Evolutionary conservation across 2,113 vertebrate genomes (phyloP), one percentile per base, ranked within the genome.

Genomic region (Peromyscus californicus): DNA sequence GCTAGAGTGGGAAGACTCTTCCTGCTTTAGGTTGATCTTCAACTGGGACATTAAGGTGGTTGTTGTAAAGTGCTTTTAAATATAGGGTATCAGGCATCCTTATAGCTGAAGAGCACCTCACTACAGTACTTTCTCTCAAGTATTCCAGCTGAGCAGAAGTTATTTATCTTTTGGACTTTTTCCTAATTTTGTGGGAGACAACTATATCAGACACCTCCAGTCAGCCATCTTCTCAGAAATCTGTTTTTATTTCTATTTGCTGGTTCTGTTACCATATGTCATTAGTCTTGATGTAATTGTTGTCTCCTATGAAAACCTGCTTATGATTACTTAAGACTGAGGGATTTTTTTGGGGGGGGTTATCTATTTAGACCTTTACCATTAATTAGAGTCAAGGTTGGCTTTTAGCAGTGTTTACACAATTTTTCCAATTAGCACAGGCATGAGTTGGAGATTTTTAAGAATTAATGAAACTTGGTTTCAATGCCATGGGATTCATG

Each of bases 371-470:
- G 10, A 89, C 31, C 36, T 95, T 74, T 5, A 70, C 42, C 72
- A 79, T 48, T 84, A 84, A 93, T 39, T 91, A 29, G 67, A 91
- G 67, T 95, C 21, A 87, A 80, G 24, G 67, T 79, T 84, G 42
- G 13, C 31, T 97, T 96, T 98, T 87, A 89, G 42, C n/a, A 87
- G 33, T 93, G 72, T 94, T 97, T 96, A 92, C 7, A 94, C 36
- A 54, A 48, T 90, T 59, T 89, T 17, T 42, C 39, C 78, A 94
- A 16, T 87, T 89, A 94, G 33, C 31, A 89, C 7, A 72, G n/a
- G 54, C 96, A 45, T 79, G 93, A 21, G 92, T 86, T 92, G 65
- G 85, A 90, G 19, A n/a, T 91, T 45, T 85, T 11, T 78, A 84
- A 87, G 95, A 97, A 83, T 95, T 87, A 16, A 93, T 87, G 3